Percentiles rank a stretch among this genome's conserved stretches.
Conservation (phyloP, 2,797 vertebrate species). For the Phrynocephalus vlangalii region DNA sequence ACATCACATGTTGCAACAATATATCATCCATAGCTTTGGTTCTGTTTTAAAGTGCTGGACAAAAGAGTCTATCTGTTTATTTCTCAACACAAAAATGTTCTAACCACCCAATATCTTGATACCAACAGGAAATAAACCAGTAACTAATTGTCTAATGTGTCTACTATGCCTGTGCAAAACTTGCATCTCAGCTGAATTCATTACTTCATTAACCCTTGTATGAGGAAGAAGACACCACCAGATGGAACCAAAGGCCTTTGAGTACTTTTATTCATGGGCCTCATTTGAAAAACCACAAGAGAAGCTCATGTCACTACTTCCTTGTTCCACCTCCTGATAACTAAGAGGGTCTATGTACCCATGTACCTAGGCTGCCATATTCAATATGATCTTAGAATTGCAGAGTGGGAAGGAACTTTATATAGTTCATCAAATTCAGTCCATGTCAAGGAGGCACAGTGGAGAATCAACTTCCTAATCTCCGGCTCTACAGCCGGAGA, state of each 20-base stretch:
- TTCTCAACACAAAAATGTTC: neutral
- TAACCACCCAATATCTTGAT: neutral
- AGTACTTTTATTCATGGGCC: neutral
- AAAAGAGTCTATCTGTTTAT: neutral
- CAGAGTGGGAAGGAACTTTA: too few relatives aligned
- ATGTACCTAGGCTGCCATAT: too few relatives aligned
- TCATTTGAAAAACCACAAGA: neutral
- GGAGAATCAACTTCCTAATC: too few relatives aligned
- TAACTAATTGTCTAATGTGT: neutral
- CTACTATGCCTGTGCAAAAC: neutral
- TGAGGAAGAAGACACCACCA: slow-evolving; percentile 5
- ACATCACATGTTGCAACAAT: neutral
- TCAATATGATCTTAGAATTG: too few relatives aligned
- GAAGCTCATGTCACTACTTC: neutral
- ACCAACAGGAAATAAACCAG: neutral
- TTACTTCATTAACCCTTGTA: neutral
- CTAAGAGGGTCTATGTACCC: too few relatives aligned
- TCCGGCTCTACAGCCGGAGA: too few relatives aligned
- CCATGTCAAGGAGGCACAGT: too few relatives aligned
- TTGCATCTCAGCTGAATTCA: neutral
- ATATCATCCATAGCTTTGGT: neutral
- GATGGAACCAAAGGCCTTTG: slow-evolving; percentile 23
- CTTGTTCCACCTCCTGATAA: neutral
- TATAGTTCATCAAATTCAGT: too few relatives aligned
- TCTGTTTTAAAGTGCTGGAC: neutral